phyloP scores from a whole-genome alignment of 2,888 invertebrate species.

The Mamestra brassicae region DNA sequence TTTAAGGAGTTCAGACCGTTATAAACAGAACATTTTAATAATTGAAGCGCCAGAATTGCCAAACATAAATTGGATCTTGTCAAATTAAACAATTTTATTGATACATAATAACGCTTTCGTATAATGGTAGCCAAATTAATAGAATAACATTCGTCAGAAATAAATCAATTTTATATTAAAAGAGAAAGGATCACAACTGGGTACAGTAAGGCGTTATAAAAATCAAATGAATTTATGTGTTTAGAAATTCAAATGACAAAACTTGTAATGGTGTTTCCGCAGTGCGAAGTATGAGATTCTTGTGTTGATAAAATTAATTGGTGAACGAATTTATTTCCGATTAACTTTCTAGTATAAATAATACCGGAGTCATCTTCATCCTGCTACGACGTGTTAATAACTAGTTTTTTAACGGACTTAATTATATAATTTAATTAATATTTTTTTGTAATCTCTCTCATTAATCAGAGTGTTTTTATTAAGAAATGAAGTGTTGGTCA shows the following conservation, averaged over 20 bases:
- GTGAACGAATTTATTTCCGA: conserved; percentile 56
- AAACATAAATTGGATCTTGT: conserved; percentile 64
- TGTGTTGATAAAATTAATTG: conserved; percentile 66
- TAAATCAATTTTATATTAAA: conserved; percentile 72
- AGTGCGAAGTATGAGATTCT: conserved; percentile 46
- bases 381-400: conserved; percentile 32
- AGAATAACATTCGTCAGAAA: conserved; percentile 60
- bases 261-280: conserved; percentile 67
- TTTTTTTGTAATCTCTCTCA: conserved; percentile 35
- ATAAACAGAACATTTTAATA: conserved; percentile 47
- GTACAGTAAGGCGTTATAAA: conserved; percentile 67
- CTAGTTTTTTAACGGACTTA: conserved; percentile 42
- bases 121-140: conserved; percentile 64
- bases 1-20: conserved; percentile 56
- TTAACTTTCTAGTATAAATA: conserved; percentile 67
- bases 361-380: conserved; percentile 44
- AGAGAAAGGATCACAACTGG: conserved; percentile 71
- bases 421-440: conserved; percentile 60
- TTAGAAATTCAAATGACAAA: conserved; percentile 80
- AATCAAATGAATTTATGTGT: conserved; percentile 75
- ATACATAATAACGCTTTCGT: conserved; percentile 70
- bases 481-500: neutral
- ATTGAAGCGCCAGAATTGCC: conserved; percentile 58
- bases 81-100: conserved; percentile 69
- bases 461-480: conserved; percentile 39